Percentiles rank a stretch among this genome's conserved stretches.
Conservation (phyloP, 2,113 vertebrate species). For the Eulemur macaco region DNA sequence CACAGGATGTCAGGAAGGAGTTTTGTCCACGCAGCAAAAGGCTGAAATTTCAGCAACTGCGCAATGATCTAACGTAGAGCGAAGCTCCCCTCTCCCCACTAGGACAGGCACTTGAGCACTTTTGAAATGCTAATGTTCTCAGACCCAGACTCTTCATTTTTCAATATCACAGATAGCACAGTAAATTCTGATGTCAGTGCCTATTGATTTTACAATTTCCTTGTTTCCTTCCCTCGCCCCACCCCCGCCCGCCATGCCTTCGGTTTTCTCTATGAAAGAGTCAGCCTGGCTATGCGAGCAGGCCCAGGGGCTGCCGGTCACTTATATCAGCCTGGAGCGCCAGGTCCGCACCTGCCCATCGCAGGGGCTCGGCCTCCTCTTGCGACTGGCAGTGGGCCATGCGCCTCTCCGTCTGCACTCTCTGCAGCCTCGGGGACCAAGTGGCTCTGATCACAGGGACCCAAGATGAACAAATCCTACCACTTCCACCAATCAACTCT, state of each 20-base stretch:
- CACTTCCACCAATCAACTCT: background rate
- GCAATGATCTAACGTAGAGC: background rate
- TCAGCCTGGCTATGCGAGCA: rapidly evolving
- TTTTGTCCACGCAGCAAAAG: background rate
- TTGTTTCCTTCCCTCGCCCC: background rate
- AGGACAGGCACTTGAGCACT: background rate
- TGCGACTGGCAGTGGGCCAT: too few species aligned
- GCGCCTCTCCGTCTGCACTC: rapidly evolving
- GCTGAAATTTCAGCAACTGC: background rate
- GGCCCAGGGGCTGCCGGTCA: background rate
- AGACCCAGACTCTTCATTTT: slow-evolving; percentile 30
- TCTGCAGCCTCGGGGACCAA: background rate
- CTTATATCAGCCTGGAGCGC: rapidly evolving
- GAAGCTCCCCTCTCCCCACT: background rate
- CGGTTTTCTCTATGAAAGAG: slow-evolving; percentile 52
- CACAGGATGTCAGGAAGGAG: background rate
- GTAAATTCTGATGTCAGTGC: slow-evolving; percentile 41
- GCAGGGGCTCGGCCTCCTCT: too few species aligned
- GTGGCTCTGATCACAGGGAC: background rate
- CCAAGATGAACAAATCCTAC: background rate
- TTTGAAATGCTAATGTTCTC: slow-evolving; percentile 45
- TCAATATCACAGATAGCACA: background rate
- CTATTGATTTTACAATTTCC: slow-evolving; percentile 36
- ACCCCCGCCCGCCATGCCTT: background rate
- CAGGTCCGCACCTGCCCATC: background rate